Conservation (phyloP, 1,140 invertebrate species). For the Apis dorsata region DNA sequence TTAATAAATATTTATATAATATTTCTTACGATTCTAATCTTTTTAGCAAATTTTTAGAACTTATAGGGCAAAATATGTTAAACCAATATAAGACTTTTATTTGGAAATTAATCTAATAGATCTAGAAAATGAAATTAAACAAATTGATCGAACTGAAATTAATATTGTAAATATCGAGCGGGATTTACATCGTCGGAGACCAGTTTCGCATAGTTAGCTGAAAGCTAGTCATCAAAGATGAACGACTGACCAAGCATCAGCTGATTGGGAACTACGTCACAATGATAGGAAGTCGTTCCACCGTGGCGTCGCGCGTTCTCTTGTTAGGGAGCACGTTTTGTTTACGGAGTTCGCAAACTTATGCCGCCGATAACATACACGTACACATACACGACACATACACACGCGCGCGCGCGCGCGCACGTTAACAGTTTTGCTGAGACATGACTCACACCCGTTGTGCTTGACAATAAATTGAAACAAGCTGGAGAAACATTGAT, state of each 20-base stretch:
- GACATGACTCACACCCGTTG: conserved; percentile 51
- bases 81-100: background rate
- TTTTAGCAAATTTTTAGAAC: background rate
- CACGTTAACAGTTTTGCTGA: background rate
- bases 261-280: conserved; percentile 68
- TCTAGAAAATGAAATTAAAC: background rate
- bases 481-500: conserved; percentile 40
- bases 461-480: conserved; percentile 60
- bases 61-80: background rate
- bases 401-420: background rate
- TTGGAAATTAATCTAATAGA: background rate
- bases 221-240: conserved; percentile 7
- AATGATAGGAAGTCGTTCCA: conserved; percentile 55
- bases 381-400: too few species aligned
- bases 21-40: background rate
- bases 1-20: too few species aligned
- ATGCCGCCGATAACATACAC: background rate
- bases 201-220: conserved; percentile 5
- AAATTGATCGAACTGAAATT: too few species aligned
- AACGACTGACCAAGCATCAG: conserved; percentile 53
- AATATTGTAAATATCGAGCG: too few species aligned
- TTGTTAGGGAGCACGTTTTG: conserved; percentile 51
- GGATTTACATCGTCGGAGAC: background rate
- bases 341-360: conserved; percentile 41
- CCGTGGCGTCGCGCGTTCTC: conserved; percentile 36